Percentiles rank a stretch among this genome's conserved stretches.
These are phyloP conservation scores for Gavia stellata DNA, from an alignment of 2,113 vertebrate species.

Conservation along the genomic window DNA sequence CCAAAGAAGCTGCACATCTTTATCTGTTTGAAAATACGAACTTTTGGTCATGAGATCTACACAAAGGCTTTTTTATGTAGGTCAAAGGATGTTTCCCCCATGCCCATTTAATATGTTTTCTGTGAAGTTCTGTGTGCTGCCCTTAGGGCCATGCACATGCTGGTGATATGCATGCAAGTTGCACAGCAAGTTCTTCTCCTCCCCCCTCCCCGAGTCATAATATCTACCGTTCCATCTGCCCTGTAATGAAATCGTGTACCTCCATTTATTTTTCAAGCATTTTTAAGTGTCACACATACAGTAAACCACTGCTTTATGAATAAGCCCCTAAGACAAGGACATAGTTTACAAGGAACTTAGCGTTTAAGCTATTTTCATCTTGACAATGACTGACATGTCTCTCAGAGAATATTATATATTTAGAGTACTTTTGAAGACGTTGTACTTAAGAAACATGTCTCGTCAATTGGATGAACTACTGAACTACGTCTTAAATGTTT, in stretches of 20 bases:
- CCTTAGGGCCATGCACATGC: conserved; percentile 73
- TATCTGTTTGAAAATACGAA: conserved; percentile 69
- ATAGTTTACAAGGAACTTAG: conserved; percentile 71
- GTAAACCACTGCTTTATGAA: conserved; percentile 65
- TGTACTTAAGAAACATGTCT: conserved; percentile 73
- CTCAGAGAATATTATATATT: conserved; percentile 78
- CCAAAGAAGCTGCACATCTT: conserved; percentile 65
- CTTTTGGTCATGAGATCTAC: conserved; percentile 68
- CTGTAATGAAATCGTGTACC: conserved; percentile 43
- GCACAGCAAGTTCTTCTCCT: conserved; percentile 63
- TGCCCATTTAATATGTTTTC: conserved; percentile 78
- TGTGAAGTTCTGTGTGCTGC: conserved; percentile 76
- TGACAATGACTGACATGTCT: conserved; percentile 76
- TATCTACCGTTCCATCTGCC: conserved; percentile 51
- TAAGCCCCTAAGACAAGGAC: conserved; percentile 57
- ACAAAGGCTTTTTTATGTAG: conserved; percentile 76
- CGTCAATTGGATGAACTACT: conserved; percentile 74
- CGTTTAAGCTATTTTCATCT: conserved; percentile 74
- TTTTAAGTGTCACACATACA: conserved; percentile 35
- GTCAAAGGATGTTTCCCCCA: conserved; percentile 73
- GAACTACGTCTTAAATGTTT: conserved; percentile 83
- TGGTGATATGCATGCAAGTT: conserved; percentile 68
- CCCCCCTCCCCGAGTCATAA: background rate
- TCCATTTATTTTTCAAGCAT: conserved; percentile 40
- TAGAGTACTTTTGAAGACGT: conserved; percentile 72